Evolutionary conservation across 2,113 vertebrate genomes (phyloP).

Genomic region (cattle (Bos taurus)): DNA sequence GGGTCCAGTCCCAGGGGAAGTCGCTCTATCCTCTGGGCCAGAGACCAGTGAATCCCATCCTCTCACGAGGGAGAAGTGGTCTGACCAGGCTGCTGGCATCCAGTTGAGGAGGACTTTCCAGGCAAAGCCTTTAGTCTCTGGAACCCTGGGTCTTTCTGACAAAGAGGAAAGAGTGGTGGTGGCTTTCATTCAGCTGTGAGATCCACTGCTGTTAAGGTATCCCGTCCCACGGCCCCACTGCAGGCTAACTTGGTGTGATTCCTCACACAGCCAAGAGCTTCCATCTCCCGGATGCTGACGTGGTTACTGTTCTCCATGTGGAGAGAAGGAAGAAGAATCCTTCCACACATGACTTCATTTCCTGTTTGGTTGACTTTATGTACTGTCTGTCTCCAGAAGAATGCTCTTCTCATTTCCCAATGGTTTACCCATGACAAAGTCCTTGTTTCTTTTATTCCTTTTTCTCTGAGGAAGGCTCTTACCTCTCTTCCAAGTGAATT

Average conservation of each 20-base stretch:
- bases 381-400: neutral
- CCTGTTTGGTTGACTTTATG: neutral
- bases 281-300: neutral
- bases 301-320: neutral
- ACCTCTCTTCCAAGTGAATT: neutral
- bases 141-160: neutral
- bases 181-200: neutral
- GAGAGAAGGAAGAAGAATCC: constrained; percentile 5
- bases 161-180: neutral
- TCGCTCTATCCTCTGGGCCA: neutral
- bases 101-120: neutral
- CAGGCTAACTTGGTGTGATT: neutral
- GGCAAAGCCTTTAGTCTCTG: neutral
- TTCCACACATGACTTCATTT: constrained; percentile 12
- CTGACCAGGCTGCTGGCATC: neutral
- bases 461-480: neutral
- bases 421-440: neutral
- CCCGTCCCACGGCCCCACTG: neutral
- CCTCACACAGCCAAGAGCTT: neutral
- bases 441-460: neutral
- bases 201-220: neutral
- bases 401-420: neutral
- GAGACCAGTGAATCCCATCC: neutral
- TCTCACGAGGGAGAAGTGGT: neutral
- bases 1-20: neutral